A percentile compares a stretch with the other conserved stretches of the same genome.
Evolutionary conservation across 1,140 invertebrate species (phyloP).

Genomic region (Proales similis): DNA sequence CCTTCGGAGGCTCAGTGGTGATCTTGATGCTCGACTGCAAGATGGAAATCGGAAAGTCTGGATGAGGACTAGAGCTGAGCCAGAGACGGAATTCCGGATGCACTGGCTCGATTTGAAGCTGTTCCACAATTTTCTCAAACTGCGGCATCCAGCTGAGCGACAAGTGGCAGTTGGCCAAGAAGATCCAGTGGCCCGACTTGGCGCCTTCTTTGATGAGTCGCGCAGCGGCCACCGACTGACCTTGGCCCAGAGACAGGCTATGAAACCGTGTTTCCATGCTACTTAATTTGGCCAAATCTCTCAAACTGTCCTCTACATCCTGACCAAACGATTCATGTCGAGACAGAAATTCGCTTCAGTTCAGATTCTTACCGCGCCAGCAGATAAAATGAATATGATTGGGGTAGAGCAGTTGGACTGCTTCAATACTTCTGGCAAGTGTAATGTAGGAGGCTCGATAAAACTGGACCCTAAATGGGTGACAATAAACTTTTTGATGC

Average conservation of each 20-base stretch:
- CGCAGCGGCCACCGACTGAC: slow-evolving; percentile 52
- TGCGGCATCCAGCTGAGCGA: slow-evolving; percentile 79
- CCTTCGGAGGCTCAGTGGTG: slow-evolving; percentile 58
- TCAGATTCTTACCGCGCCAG: too few relatives aligned
- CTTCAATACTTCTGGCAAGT: slow-evolving; percentile 51
- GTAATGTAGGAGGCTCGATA: slow-evolving; percentile 52
- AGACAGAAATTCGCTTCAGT: too few relatives aligned
- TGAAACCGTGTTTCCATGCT: slow-evolving; percentile 64
- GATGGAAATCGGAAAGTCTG: slow-evolving; percentile 69
- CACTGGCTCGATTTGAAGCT: slow-evolving; percentile 58
- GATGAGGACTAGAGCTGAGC: slow-evolving; percentile 72
- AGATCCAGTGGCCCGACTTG: slow-evolving; percentile 56
- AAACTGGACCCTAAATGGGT: slow-evolving; percentile 54
- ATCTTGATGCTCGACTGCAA: slow-evolving; percentile 54
- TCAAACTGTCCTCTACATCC: slow-evolving; percentile 57
- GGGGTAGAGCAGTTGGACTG: slow-evolving; percentile 52
- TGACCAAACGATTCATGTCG: too few relatives aligned
- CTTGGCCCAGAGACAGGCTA: slow-evolving; percentile 52
- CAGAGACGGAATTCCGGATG: slow-evolving; percentile 65
- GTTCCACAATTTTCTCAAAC: slow-evolving; percentile 70
- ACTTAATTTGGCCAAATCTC: slow-evolving; percentile 62
- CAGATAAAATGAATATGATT: slow-evolving; percentile 54
- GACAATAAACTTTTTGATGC: slow-evolving; percentile 51
- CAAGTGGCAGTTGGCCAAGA: slow-evolving; percentile 79
- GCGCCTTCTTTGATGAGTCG: slow-evolving; percentile 53